These are phyloP conservation scores for Drosophila stalkeri DNA, from an alignment of 2,888 invertebrate species.

Conservation along the genomic window DNA sequence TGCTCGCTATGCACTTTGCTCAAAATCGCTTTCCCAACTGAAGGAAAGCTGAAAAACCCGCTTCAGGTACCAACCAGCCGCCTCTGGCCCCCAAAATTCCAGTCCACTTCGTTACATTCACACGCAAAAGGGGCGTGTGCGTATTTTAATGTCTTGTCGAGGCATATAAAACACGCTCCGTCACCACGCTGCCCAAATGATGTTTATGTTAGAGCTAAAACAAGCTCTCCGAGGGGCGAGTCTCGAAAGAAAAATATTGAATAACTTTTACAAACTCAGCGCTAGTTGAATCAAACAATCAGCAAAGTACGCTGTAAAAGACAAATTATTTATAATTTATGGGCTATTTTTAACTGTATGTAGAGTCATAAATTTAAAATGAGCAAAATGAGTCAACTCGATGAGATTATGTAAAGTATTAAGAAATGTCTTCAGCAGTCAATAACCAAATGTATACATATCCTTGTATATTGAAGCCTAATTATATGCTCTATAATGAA, in stretches of 20 bases:
- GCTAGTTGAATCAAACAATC: background rate
- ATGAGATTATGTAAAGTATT: background rate
- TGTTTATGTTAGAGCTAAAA: constrained; percentile 24
- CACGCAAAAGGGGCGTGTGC: constrained; percentile 53
- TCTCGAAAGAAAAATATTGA: constrained; percentile 1
- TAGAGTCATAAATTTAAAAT: background rate
- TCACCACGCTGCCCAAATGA: constrained; percentile 51
- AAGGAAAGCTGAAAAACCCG: constrained; percentile 54
- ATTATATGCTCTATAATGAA: too few species aligned
- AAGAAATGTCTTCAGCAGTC: background rate
- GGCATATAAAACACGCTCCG: constrained; percentile 73
- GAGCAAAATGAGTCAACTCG: background rate
- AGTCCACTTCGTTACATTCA: constrained; percentile 17
- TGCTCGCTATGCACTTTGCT: constrained; percentile 55
- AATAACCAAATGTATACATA: too few species aligned
- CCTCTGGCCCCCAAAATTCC: constrained; percentile 9
- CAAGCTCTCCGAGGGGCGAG: constrained; percentile 12
- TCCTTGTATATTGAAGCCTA: too few species aligned
- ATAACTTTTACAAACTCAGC: constrained; percentile 15
- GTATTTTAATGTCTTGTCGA: constrained; percentile 69
- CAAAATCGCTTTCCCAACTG: constrained; percentile 49
- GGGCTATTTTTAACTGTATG: background rate
- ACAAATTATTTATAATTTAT: constrained; percentile 3
- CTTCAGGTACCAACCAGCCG: constrained; percentile 52
- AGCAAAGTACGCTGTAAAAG: background rate